These are phyloP conservation scores for Archivesica marissinica DNA, from an alignment of 1,140 invertebrate genomes.

Conservation along the genomic window DNA sequence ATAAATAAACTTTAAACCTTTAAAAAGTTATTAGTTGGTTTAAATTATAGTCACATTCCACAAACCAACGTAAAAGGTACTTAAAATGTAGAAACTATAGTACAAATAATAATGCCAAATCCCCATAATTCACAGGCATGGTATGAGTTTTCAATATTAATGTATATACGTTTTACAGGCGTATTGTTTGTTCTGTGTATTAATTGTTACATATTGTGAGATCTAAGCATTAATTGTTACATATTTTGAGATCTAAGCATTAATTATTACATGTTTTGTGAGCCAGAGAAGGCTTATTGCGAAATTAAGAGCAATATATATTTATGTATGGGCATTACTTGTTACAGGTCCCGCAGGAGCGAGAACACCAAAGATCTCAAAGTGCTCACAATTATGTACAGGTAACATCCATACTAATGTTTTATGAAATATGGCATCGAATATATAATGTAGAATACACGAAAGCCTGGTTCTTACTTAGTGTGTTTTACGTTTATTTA, in stretches of 20 bases:
- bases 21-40: too few relatives aligned
- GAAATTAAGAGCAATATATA: background rate
- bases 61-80: too few relatives aligned
- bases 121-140: too few relatives aligned
- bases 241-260: background rate
- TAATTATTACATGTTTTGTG: background rate
- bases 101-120: too few relatives aligned
- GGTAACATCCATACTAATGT: background rate
- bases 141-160: too few relatives aligned
- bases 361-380: background rate
- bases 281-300: background rate
- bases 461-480: background rate
- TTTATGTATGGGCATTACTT: background rate
- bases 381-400: constrained; percentile 39
- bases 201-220: background rate
- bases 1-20: too few relatives aligned
- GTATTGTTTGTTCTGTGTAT: background rate
- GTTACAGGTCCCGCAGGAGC: constrained; percentile 35
- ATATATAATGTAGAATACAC: background rate
- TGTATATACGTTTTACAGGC: background rate
- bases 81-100: too few relatives aligned
- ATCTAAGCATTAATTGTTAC: background rate
- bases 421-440: background rate
- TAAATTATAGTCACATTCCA: too few relatives aligned
- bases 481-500: background rate